phyloP scores from a whole-genome alignment of 2,113 vertebrate species.

The Felis chaus region DNA sequence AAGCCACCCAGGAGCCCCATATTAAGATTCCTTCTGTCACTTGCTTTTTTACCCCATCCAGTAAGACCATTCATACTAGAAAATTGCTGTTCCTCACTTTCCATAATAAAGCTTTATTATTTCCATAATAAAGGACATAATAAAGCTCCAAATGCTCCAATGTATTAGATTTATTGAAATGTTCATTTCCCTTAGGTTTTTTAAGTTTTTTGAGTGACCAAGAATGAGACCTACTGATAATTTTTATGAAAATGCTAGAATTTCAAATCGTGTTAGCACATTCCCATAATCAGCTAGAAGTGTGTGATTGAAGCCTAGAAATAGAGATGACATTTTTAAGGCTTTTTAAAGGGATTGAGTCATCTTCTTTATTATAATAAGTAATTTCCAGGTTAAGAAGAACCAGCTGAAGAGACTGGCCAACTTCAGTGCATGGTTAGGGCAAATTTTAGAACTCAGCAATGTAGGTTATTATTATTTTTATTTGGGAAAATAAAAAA shows the following conservation, averaged over 20 bases:
- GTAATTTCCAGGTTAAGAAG: background rate
- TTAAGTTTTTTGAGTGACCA: background rate
- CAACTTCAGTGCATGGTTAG: background rate
- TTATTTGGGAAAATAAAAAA: background rate
- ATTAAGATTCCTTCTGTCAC: background rate
- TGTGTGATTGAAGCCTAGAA: conserved; percentile 40
- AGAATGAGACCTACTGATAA: background rate
- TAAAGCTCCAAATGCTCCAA: background rate
- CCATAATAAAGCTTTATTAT: no score
- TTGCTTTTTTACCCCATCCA: background rate
- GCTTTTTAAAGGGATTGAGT: background rate
- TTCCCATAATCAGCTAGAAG: background rate
- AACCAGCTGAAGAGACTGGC: background rate
- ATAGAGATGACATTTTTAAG: background rate
- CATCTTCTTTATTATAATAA: conserved; percentile 2
- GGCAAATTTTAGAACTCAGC: conserved; percentile 1
- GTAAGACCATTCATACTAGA: background rate
- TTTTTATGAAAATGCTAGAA: background rate
- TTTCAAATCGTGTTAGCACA: background rate
- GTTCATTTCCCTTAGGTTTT: background rate
- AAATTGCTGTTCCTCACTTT: background rate
- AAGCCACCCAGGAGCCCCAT: no score
- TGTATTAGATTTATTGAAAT: background rate
- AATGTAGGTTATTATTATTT: background rate
- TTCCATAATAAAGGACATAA: background rate